Evolutionary conservation across 2,888 invertebrate genomes (phyloP).

Genomic region (Penaeus monodon): DNA sequence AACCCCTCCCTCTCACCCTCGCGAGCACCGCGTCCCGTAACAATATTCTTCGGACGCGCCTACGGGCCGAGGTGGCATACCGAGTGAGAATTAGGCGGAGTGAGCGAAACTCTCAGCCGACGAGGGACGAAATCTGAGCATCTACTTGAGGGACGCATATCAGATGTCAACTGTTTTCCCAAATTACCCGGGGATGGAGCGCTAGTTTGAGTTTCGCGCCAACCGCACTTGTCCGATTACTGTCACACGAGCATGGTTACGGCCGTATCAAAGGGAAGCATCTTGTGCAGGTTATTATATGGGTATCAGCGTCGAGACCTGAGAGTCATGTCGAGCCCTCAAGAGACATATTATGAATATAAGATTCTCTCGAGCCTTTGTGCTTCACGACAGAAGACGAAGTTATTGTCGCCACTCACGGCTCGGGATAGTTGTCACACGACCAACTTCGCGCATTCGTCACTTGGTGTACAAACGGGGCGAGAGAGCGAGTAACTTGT

Average conservation of each 20-base stretch:
- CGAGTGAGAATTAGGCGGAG: slow-evolving; percentile 14
- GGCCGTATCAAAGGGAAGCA: too few species aligned
- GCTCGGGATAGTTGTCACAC: slow-evolving; percentile 38
- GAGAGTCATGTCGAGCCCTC: too few species aligned
- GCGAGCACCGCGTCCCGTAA: background rate
- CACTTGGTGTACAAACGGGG: slow-evolving; percentile 44
- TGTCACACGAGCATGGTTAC: background rate
- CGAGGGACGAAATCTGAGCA: slow-evolving; percentile 47
- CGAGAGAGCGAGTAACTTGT: slow-evolving; percentile 33
- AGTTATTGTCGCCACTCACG: slow-evolving; percentile 28
- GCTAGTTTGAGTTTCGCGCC: slow-evolving; percentile 48
- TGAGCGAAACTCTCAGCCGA: slow-evolving; percentile 15
- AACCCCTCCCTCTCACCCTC: slow-evolving; percentile 3
- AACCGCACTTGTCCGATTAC: slow-evolving; percentile 25
- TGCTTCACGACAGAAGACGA: background rate
- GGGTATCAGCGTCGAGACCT: too few species aligned
- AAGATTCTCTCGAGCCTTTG: too few species aligned
- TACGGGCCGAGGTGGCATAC: background rate
- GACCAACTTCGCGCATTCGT: slow-evolving; percentile 46
- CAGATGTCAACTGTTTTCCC: slow-evolving; percentile 57
- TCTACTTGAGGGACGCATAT: slow-evolving; percentile 52
- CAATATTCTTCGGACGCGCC: slow-evolving; percentile 17
- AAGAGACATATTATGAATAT: too few species aligned
- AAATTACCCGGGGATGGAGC: slow-evolving; percentile 54
- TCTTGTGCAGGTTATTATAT: too few species aligned